Conservation (phyloP, 2,888 invertebrate genomes). For the Conomelus anceps region DNA sequence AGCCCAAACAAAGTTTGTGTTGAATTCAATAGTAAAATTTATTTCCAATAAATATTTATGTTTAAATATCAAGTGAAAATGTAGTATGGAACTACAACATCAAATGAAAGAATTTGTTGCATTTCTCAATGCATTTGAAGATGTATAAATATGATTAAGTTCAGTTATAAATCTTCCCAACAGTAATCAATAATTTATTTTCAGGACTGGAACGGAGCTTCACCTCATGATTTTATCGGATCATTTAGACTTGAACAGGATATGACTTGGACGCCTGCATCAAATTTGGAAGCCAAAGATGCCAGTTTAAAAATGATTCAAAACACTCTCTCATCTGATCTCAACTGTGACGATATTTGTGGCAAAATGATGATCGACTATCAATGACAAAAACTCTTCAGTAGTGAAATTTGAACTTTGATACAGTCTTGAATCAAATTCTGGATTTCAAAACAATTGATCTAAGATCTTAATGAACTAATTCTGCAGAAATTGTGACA, state of each 20-base stretch:
- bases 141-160: background rate
- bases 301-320: background rate
- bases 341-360: background rate
- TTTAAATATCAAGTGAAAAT: no score
- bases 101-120: no score
- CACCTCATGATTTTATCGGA: slow-evolving; percentile 56
- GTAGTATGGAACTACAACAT: no score
- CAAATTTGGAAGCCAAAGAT: slow-evolving; percentile 39
- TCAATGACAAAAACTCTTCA: background rate
- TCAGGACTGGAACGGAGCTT: slow-evolving; percentile 61
- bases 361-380: slow-evolving; percentile 1
- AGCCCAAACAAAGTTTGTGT: no score
- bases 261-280: slow-evolving; percentile 59
- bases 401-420: background rate
- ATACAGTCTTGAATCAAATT: background rate
- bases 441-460: background rate
- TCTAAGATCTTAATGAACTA: no score
- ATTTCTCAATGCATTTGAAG: no score
- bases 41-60: no score
- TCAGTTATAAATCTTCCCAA: background rate
- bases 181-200: slow-evolving; percentile 16
- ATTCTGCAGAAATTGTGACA: no score
- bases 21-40: no score
- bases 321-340: background rate
- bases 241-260: slow-evolving; percentile 62